These are phyloP conservation scores for Thamnophis sirtalis DNA, from an alignment of 2,113 vertebrate species.

Conservation along the genomic window DNA sequence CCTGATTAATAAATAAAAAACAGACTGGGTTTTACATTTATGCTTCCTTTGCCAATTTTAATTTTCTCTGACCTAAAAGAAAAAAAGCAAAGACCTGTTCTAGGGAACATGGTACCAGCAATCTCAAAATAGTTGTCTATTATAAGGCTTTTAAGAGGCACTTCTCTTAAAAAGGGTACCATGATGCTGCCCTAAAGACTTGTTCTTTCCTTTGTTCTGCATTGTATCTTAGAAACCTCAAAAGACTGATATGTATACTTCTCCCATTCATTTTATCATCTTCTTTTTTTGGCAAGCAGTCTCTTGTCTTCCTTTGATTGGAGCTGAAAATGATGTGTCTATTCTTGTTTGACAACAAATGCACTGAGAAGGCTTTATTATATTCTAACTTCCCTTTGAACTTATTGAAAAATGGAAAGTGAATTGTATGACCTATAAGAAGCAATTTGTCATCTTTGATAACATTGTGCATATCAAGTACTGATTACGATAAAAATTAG, in stretches of 20 bases:
- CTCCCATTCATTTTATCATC: constrained; percentile 16
- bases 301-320: constrained; percentile 24
- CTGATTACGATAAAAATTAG: not conserved
- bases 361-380: constrained; percentile 20
- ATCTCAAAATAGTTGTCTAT: constrained; percentile 2
- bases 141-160: constrained; percentile 19
- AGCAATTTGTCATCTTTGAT: not conserved
- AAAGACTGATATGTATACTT: constrained; percentile 8
- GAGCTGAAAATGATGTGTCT: constrained; percentile 24
- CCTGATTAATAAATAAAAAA: not conserved
- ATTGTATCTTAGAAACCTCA: not conserved
- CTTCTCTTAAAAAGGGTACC: not conserved
- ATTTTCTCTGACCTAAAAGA: not conserved
- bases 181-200: not conserved
- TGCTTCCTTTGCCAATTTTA: constrained; percentile 6
- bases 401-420: constrained; percentile 34
- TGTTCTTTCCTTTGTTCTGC: constrained; percentile 9
- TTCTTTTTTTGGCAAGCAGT: constrained; percentile 26
- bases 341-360: constrained; percentile 41
- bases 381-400: constrained; percentile 18
- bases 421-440: not conserved
- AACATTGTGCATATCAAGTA: not conserved
- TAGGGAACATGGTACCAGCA: not conserved
- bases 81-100: constrained; percentile 18
- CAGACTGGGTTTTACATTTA: not conserved